These are phyloP conservation scores for Allolobophora icterica DNA, from an alignment of 2,888 invertebrate genomes.

Conservation along the genomic window DNA sequence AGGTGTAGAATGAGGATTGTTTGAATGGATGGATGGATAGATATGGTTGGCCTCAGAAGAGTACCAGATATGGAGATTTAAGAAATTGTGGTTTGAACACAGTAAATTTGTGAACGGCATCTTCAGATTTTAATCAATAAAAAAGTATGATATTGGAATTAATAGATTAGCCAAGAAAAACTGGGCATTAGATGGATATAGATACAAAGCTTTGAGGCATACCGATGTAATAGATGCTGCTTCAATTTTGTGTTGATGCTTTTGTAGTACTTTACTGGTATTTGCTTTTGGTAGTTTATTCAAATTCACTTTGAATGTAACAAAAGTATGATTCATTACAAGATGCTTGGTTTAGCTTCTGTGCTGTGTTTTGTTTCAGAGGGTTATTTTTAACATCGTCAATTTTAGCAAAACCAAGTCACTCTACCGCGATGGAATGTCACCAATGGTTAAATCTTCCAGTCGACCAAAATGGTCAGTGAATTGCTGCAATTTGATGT, in stretches of 20 bases:
- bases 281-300: no score
- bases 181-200: neutral
- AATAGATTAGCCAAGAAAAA: neutral
- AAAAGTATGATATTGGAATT: neutral
- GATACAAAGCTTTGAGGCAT: no score
- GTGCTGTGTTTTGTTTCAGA: conserved; percentile 69
- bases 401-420: conserved; percentile 92
- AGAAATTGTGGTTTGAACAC: neutral
- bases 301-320: no score
- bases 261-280: neutral
- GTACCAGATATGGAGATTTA: neutral
- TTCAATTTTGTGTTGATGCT: neutral
- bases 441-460: conserved; percentile 90
- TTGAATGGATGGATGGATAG: no score
- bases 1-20: no score
- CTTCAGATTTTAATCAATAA: neutral
- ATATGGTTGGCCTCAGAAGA: neutral
- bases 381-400: conserved; percentile 94
- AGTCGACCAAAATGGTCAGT: conserved; percentile 87
- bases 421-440: conserved; percentile 86
- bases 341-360: neutral
- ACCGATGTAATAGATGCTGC: neutral
- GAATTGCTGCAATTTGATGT: neutral
- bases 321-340: neutral
- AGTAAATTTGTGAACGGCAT: neutral